A percentile compares a stretch with the other conserved stretches of the same genome.
phyloP scores from a whole-genome alignment of 2,113 vertebrate genomes.

The Chrysochloris asiatica region DNA sequence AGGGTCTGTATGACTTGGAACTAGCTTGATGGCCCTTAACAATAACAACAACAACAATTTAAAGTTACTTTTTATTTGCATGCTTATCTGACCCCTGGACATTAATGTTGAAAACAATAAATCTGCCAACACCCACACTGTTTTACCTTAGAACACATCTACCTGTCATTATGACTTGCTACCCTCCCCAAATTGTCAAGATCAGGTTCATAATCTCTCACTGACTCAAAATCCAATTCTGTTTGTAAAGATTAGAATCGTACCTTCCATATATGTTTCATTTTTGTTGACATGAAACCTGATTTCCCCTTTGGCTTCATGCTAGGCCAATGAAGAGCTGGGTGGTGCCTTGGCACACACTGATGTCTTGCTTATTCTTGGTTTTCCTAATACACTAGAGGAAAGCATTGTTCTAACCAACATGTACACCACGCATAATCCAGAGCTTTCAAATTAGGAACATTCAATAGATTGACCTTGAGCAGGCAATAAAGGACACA shows the following conservation, averaged over 20 bases:
- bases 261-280: not conserved
- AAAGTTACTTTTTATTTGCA: not conserved
- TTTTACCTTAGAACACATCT: conserved; percentile 34
- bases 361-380: not conserved
- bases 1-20: too few relatives aligned
- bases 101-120: conserved; percentile 79
- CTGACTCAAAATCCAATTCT: not conserved
- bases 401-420: conserved; percentile 4
- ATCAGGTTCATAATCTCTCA: not conserved
- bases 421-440: not conserved
- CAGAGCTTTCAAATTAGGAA: conserved; percentile 12
- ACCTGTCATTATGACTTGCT: not conserved
- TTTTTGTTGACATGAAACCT: not conserved
- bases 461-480: not conserved
- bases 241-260: not conserved
- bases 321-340: not conserved
- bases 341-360: not conserved
- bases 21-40: too few relatives aligned
- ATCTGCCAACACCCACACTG: not conserved
- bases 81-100: conserved; percentile 57
- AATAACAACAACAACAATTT: too few relatives aligned
- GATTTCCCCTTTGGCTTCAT: not conserved
- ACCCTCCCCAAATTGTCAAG: not conserved
- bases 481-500: not conserved
- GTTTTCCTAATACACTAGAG: not conserved